A percentile compares a stretch with the other conserved stretches of the same genome.
These are phyloP conservation scores for Mormyrus iriodes DNA, from an alignment of 2,113 vertebrate species.

Conservation along the genomic window DNA sequence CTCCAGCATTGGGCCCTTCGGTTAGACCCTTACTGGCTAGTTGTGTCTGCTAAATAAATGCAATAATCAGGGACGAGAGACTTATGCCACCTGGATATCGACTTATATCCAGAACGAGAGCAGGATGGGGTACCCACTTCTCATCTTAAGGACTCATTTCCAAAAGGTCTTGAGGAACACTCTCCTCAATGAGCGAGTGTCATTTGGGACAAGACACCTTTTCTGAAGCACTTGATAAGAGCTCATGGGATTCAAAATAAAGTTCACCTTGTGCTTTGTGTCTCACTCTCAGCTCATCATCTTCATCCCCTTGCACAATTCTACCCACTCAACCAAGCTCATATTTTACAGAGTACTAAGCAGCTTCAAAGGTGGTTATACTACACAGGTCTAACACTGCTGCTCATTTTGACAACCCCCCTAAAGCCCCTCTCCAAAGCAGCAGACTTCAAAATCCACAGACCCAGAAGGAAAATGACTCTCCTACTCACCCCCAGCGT, in stretches of 20 bases:
- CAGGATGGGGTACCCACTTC: background rate
- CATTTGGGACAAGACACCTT: background rate
- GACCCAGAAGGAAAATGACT: background rate
- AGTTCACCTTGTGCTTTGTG: too few species aligned
- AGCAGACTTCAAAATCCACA: background rate
- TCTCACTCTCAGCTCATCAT: too few species aligned
- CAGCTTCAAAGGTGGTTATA: background rate
- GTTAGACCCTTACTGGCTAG: background rate
- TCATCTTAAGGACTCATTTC: background rate
- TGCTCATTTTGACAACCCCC: background rate
- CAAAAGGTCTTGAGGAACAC: background rate
- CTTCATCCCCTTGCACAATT: background rate
- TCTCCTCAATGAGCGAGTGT: too few species aligned
- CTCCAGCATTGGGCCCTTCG: too few species aligned
- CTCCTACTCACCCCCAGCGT: constrained; percentile 75
- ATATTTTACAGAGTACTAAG: background rate
- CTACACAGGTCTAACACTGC: background rate
- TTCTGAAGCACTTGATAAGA: background rate
- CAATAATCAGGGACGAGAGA: background rate
- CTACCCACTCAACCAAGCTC: background rate
- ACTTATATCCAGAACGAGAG: background rate
- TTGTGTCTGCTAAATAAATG: background rate
- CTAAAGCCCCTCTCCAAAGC: background rate
- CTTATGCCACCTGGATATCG: background rate
- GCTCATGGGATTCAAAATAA: background rate